phyloP scores from a whole-genome alignment of 92 coral and sea anemone species.

The Anthopleura xanthogrammica region DNA sequence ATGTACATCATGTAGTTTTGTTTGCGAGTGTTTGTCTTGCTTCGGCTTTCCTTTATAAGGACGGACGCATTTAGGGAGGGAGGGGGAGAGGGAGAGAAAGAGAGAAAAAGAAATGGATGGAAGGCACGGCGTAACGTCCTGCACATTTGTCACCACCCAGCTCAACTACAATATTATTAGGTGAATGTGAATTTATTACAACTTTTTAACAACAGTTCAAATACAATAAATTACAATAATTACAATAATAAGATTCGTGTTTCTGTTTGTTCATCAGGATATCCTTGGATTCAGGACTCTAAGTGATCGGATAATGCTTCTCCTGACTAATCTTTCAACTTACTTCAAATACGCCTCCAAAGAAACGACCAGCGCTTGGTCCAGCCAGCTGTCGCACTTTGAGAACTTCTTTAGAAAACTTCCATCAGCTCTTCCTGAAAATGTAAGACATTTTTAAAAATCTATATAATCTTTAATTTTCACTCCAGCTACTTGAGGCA shows the following conservation, averaged over 20 bases:
- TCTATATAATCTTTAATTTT: neutral
- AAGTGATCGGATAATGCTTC: constrained; percentile 78
- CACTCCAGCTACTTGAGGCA: neutral
- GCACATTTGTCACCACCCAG: too few species aligned
- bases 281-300: constrained; percentile 89
- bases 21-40: too few species aligned
- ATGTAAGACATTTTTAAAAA: constrained; percentile 41
- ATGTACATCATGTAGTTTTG: too few species aligned
- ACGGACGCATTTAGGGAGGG: too few species aligned
- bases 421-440: constrained; percentile 82
- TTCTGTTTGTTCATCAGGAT: constrained; percentile 50
- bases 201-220: too few species aligned
- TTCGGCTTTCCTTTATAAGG: too few species aligned
- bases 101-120: too few species aligned
- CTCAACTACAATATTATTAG: too few species aligned
- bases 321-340: constrained; percentile 73
- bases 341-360: constrained; percentile 82
- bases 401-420: constrained; percentile 92
- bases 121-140: too few species aligned
- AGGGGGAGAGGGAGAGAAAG: too few species aligned
- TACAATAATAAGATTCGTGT: neutral
- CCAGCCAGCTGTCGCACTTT: constrained; percentile 94
- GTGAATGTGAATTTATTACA: too few species aligned
- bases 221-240: too few species aligned
- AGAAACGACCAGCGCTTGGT: constrained; percentile 95